These are phyloP conservation scores for Orcinus orca DNA, from an alignment of 2,113 vertebrate genomes.

Conservation along the genomic window DNA sequence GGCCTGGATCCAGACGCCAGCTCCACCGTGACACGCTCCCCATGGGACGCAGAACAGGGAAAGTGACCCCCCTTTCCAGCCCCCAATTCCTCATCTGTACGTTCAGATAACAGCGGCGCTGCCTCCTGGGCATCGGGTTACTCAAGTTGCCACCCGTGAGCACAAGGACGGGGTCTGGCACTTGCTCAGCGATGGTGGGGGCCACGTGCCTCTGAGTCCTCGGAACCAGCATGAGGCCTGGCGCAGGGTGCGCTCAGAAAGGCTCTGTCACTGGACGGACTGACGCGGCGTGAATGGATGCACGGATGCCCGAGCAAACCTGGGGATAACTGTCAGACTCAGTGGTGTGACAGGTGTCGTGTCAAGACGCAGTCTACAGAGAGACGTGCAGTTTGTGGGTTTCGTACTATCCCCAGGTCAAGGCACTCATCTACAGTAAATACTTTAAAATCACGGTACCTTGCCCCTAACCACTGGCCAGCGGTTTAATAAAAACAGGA, in stretches of 20 bases:
- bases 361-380: fast-evolving
- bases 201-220: background rate
- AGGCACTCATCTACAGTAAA: background rate
- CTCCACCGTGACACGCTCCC: fast-evolving
- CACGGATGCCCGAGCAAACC: background rate
- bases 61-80: too few relatives aligned
- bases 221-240: background rate
- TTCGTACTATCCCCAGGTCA: background rate
- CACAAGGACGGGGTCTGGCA: fast-evolving
- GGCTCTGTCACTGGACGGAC: fast-evolving
- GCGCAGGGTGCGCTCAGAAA: fast-evolving
- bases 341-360: fast-evolving
- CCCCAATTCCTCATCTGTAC: background rate
- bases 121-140: fast-evolving
- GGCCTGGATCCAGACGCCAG: background rate
- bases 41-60: fast-evolving
- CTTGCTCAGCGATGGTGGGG: background rate
- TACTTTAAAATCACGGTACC: background rate
- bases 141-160: fast-evolving
- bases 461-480: background rate
- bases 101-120: fast-evolving
- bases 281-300: fast-evolving
- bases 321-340: too few relatives aligned
- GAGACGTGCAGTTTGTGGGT: fast-evolving
- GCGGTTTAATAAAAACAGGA: background rate